phyloP scores from a whole-genome alignment of 2,888 invertebrate species.

The Oithona nana region DNA sequence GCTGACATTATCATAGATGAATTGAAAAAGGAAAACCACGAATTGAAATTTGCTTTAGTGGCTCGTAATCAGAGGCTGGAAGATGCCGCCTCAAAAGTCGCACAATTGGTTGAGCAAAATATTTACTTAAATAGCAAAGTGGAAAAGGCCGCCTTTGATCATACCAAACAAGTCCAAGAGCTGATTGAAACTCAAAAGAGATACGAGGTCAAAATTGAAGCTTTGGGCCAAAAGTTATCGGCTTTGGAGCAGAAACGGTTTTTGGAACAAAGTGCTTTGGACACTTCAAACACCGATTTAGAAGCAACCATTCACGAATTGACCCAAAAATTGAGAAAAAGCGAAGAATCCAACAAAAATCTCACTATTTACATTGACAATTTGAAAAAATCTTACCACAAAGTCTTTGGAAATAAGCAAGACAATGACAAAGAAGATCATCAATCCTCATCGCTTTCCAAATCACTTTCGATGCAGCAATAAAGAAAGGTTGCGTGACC shows the following conservation, averaged over 20 bases:
- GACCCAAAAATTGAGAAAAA: not conserved
- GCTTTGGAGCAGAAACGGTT: not conserved
- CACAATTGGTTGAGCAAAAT: not conserved
- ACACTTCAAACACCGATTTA: not conserved
- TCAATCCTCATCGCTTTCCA: too few relatives aligned
- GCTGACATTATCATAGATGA: not conserved
- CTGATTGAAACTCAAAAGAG: not conserved
- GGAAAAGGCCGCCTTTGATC: not conserved
- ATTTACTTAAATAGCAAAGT: not conserved
- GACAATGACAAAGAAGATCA: too few relatives aligned
- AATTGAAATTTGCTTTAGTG: not conserved
- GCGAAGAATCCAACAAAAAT: slow-evolving; percentile 8
- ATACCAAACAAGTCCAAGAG: not conserved
- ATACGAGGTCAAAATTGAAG: not conserved
- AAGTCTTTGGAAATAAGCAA: slow-evolving; percentile 17
- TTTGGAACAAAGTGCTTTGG: not conserved
- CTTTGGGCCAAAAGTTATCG: not conserved
- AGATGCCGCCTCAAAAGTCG: not conserved
- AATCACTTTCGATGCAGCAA: too few relatives aligned
- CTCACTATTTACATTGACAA: slow-evolving; percentile 9
- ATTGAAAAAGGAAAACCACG: not conserved
- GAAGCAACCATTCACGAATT: not conserved
- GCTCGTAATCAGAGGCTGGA: not conserved
- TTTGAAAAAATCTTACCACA: slow-evolving; percentile 7
- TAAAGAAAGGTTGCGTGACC: too few relatives aligned